A percentile compares a stretch with the other conserved stretches of the same genome.
Conservation (phyloP, 2,797 vertebrate species). For the Chelmon rostratus region DNA sequence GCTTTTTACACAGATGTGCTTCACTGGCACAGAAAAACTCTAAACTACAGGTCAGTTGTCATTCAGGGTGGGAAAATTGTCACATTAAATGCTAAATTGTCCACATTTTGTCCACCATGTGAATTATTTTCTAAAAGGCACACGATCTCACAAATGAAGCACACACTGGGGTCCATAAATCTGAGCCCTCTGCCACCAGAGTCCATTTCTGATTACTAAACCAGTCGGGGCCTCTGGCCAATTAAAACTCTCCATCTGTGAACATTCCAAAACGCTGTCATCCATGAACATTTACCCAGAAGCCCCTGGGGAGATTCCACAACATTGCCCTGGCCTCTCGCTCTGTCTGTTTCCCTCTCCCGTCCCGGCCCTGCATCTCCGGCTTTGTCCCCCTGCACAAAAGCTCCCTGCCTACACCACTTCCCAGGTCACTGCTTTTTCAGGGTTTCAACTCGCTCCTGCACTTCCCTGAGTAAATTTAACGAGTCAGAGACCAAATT, state of each 20-base stretch:
- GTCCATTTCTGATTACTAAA: conserved; percentile 82
- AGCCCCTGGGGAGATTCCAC: conserved; percentile 86
- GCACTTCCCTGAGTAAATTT: conserved; percentile 69
- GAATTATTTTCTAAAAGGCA: conserved; percentile 27
- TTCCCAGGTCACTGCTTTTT: conserved; percentile 89
- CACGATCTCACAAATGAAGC: conserved; percentile 47
- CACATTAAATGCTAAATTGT: conserved; percentile 39
- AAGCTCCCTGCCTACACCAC: conserved; percentile 87
- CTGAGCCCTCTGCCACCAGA: conserved; percentile 61
- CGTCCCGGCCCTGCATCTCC: conserved; percentile 77
- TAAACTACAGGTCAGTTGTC: not conserved
- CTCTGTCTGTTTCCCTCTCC: conserved; percentile 72
- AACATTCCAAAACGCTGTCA: conserved; percentile 88
- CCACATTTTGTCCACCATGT: conserved; percentile 21
- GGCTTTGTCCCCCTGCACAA: conserved; percentile 86
- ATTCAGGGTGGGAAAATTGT: conserved; percentile 22
- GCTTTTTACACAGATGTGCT: not conserved
- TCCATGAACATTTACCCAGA: conserved; percentile 88
- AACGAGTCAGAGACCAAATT: conserved; percentile 73
- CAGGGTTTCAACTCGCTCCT: conserved; percentile 78
- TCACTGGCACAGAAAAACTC: conserved; percentile 1
- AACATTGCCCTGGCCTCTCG: conserved; percentile 82
- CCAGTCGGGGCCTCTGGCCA: conserved; percentile 82
- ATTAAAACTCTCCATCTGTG: conserved; percentile 87
- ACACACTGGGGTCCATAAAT: conserved; percentile 64